Evolutionary conservation across 30 jellyfish, hydroid and myxozoan species (phyloP).

Genomic region (Aurelia coerulea): DNA sequence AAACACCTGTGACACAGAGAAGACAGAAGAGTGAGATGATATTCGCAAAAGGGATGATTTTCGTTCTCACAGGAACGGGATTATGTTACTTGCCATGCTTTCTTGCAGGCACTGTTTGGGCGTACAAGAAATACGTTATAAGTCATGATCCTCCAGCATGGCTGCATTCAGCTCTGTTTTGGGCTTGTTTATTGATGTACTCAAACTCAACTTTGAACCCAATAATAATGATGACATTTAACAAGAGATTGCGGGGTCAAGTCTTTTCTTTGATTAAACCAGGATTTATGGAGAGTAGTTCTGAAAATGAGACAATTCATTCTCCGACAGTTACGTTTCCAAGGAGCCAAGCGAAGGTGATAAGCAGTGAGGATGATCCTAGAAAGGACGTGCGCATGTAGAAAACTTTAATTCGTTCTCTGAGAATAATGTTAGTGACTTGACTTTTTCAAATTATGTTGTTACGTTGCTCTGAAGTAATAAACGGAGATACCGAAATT

Average conservation of each 20-base stretch:
- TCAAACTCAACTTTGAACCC: slow-evolving; percentile 63
- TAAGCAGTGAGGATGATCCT: no score
- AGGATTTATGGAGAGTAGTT: not conserved
- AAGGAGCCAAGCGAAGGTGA: no score
- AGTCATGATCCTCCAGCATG: slow-evolving; percentile 33
- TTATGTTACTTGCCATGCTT: slow-evolving; percentile 61
- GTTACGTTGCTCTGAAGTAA: no score
- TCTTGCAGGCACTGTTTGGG: slow-evolving; percentile 60
- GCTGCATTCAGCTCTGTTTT: slow-evolving; percentile 48
- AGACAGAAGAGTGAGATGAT: slow-evolving; percentile 45
- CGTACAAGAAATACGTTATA: slow-evolving; percentile 41
- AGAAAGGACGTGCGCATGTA: no score
- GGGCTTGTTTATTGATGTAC: slow-evolving; percentile 61
- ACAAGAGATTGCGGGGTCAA: slow-evolving; percentile 43
- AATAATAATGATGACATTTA: slow-evolving; percentile 38
- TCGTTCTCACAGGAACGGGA: slow-evolving; percentile 34
- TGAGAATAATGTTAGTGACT: no score
- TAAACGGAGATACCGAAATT: no score
- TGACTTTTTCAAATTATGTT: no score
- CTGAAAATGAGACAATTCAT: not conserved
- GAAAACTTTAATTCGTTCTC: no score
- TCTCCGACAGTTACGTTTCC: no score
- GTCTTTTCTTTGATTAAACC: not conserved
- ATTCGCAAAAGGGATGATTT: slow-evolving; percentile 58
- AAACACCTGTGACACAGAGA: not conserved